These are phyloP conservation scores for Dysidea cf. avara DNA, from an alignment of 37 sponge, comb jelly and placozoan genomes.

Conservation along the genomic window DNA sequence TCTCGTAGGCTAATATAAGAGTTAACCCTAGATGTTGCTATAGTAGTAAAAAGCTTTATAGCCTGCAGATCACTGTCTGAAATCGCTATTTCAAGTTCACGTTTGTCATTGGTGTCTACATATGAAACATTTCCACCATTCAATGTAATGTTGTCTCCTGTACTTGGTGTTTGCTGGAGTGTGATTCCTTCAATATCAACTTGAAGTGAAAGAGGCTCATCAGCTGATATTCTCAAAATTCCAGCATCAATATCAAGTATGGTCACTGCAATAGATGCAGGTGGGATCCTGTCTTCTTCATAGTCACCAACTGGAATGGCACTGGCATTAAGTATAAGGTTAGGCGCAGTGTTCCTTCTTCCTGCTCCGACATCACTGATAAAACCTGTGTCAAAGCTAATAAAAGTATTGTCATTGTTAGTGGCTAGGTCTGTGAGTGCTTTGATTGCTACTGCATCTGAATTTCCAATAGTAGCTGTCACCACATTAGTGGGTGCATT, in stretches of 20 bases:
- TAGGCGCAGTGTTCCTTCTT: constrained; percentile 24
- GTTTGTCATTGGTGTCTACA: constrained; percentile 39
- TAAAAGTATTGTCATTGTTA: constrained; percentile 53
- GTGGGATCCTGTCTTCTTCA: constrained; percentile 59
- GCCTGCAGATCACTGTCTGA: constrained; percentile 60
- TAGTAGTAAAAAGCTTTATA: constrained; percentile 52
- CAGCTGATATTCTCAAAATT: constrained; percentile 38
- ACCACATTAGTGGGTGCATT: constrained; percentile 48
- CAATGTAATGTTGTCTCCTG: constrained; percentile 53
- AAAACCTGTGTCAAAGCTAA: constrained; percentile 45
- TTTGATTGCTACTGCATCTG: constrained; percentile 67
- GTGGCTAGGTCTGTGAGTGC: constrained; percentile 67
- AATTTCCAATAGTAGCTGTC: constrained; percentile 22
- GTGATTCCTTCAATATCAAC: constrained; percentile 38
- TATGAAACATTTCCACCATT: constrained; percentile 55
- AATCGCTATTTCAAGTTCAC: constrained; percentile 47
- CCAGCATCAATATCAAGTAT: constrained; percentile 76
- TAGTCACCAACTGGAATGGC: constrained; percentile 44
- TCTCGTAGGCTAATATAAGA: constrained; percentile 49
- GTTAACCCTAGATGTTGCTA: constrained; percentile 48
- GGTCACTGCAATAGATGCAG: constrained; percentile 47
- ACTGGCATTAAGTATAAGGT: constrained; percentile 12
- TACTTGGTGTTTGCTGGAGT: constrained; percentile 40
- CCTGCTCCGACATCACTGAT: constrained; percentile 76
- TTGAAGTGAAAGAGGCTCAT: constrained; percentile 58